Evolutionary conservation across 2,113 vertebrate genomes (phyloP).

Genomic region (Hucho hucho): DNA sequence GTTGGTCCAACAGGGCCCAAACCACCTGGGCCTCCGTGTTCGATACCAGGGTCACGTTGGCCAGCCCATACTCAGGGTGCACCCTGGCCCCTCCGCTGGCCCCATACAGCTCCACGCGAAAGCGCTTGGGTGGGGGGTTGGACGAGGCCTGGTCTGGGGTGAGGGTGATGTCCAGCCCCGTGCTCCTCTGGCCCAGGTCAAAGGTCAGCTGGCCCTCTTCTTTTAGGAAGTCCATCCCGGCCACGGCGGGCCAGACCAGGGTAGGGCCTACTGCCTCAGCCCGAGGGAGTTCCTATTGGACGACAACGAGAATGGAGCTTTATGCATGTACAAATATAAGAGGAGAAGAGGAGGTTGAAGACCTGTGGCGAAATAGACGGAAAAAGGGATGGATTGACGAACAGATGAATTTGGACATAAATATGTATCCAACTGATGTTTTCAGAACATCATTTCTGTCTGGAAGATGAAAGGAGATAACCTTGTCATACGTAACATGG

Average conservation of each 20-base stretch:
- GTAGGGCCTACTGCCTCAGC: slow-evolving; percentile 80
- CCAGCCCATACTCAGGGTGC: slow-evolving; percentile 77
- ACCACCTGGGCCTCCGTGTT: slow-evolving; percentile 79
- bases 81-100: slow-evolving; percentile 80
- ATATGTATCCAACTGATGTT: too few species aligned
- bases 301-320: slow-evolving; percentile 16
- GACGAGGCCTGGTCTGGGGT: slow-evolving; percentile 81
- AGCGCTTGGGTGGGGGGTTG: slow-evolving; percentile 87
- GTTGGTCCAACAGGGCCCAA: slow-evolving; percentile 86
- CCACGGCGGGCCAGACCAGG: slow-evolving; percentile 83
- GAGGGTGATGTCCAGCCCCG: slow-evolving; percentile 76
- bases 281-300: slow-evolving; percentile 81
- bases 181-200: slow-evolving; percentile 74
- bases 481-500: too few species aligned
- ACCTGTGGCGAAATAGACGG: too few species aligned
- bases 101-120: slow-evolving; percentile 84
- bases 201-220: slow-evolving; percentile 83
- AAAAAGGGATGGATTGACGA: too few species aligned
- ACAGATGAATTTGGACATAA: too few species aligned
- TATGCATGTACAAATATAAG: too few species aligned
- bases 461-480: too few species aligned
- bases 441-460: too few species aligned
- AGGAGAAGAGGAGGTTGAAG: too few species aligned
- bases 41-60: slow-evolving; percentile 90
- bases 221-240: slow-evolving; percentile 84